A percentile compares a stretch with the other conserved stretches of the same genome.
phyloP scores from a whole-genome alignment of 1,140 invertebrate species.

The Lasioglossum baleicum region DNA sequence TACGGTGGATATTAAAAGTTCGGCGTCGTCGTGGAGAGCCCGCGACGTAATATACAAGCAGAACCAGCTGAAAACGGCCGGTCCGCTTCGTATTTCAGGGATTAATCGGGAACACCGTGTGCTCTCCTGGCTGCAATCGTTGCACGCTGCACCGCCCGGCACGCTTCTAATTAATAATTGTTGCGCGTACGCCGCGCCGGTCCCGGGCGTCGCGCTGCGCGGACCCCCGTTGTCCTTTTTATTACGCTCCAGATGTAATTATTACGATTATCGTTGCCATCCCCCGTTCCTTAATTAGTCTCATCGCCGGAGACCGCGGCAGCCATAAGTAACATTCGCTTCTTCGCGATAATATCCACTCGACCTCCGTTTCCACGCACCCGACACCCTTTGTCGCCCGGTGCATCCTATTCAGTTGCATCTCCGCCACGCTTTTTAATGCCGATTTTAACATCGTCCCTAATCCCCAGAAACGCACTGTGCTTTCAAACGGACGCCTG shows the following conservation, averaged over 20 bases:
- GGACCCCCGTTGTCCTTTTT: neutral
- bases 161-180: conserved; percentile 26
- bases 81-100: conserved; percentile 9
- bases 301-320: neutral
- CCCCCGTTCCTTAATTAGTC: conserved; percentile 25
- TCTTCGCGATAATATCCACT: neutral
- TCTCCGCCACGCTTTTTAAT: too few relatives aligned
- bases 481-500: too few relatives aligned
- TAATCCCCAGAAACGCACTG: too few relatives aligned
- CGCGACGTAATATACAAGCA: neutral
- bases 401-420: too few relatives aligned
- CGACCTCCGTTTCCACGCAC: too few relatives aligned
- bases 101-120: conserved; percentile 16
- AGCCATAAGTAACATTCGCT: neutral
- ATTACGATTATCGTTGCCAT: conserved; percentile 9
- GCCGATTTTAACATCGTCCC: too few relatives aligned
- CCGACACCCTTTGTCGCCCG: too few relatives aligned
- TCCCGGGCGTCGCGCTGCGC: neutral
- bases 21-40: neutral
- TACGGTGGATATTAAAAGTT: conserved; percentile 28
- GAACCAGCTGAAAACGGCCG: neutral
- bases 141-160: conserved; percentile 22
- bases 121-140: conserved; percentile 4
- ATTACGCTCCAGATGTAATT: conserved; percentile 14
- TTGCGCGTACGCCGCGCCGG: neutral